Evolutionary conservation across 2,797 vertebrate genomes (phyloP).

Genomic region (Sitta carolinensis): DNA sequence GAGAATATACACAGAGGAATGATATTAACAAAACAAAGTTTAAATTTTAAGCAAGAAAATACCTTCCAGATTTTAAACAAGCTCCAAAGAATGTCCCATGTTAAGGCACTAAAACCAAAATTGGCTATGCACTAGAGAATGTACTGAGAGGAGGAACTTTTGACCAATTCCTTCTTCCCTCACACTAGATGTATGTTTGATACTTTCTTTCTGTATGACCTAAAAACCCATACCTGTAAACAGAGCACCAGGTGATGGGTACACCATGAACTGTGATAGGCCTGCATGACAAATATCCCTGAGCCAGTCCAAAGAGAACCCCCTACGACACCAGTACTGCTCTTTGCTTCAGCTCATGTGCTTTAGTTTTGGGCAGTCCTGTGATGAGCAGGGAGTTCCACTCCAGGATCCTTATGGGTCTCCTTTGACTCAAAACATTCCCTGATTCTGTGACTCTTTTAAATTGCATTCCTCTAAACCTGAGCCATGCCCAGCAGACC

Average conservation of each 20-base stretch:
- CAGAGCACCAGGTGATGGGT: background rate
- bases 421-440: background rate
- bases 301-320: background rate
- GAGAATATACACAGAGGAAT: background rate
- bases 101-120: background rate
- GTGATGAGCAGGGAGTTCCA: background rate
- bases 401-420: background rate
- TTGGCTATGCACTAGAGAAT: background rate
- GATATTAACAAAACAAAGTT: background rate
- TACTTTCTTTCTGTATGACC: background rate
- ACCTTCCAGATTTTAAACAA: background rate
- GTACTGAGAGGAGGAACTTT: background rate
- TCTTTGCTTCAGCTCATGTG: background rate
- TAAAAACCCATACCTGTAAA: background rate
- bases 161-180: background rate
- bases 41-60: background rate
- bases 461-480: background rate
- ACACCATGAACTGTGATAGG: background rate
- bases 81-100: background rate
- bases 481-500: background rate
- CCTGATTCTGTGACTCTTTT: background rate
- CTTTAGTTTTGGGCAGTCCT: background rate
- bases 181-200: background rate
- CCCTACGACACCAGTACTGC: rapidly evolving
- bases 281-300: background rate